Percentiles rank a stretch among this genome's conserved stretches.
Evolutionary conservation across 2,797 vertebrate genomes (phyloP).

Genomic region (Sebastes dallii): DNA sequence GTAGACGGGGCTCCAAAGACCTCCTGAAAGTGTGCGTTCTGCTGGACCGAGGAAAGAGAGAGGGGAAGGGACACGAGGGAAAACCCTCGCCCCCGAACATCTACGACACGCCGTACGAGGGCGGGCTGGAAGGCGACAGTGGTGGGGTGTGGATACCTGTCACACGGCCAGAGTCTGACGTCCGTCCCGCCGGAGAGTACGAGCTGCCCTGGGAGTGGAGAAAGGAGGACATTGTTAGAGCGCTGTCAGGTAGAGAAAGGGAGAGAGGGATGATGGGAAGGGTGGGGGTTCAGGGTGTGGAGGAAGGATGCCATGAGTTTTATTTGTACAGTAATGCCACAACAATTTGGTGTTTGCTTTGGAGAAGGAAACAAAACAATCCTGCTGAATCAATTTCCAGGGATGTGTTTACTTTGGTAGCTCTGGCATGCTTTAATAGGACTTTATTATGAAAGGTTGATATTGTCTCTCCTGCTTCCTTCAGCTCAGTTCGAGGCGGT

Average conservation of each 20-base stretch:
- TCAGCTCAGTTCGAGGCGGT: slow-evolving; percentile 93
- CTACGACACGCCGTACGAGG: slow-evolving; percentile 92
- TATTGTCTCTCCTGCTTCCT: slow-evolving; percentile 51
- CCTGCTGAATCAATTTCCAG: slow-evolving; percentile 50
- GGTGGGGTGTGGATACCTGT: slow-evolving; percentile 81
- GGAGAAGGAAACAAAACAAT: slow-evolving; percentile 58
- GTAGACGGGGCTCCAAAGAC: slow-evolving; percentile 92
- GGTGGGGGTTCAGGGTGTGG: slow-evolving; percentile 43
- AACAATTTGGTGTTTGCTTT: slow-evolving; percentile 61
- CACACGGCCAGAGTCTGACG: slow-evolving; percentile 88
- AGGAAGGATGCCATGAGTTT: slow-evolving; percentile 62
- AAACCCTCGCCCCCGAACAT: slow-evolving; percentile 82
- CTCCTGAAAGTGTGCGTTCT: slow-evolving; percentile 91
- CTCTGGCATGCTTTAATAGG: slow-evolving; percentile 44
- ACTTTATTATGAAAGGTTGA: slow-evolving; percentile 45
- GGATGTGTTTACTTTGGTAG: slow-evolving; percentile 57
- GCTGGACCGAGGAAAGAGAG: slow-evolving; percentile 82
- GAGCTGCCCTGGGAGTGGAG: slow-evolving; percentile 98
- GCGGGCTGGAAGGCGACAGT: slow-evolving; percentile 74
- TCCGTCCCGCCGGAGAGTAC: slow-evolving; percentile 89
- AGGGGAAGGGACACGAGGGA: slow-evolving; percentile 71
- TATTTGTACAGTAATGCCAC: slow-evolving; percentile 58
- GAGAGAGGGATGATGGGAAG: slow-evolving; percentile 38
- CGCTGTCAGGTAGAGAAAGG: slow-evolving; percentile 86
- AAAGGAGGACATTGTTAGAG: slow-evolving; percentile 93